A percentile compares a stretch with the other conserved stretches of the same genome.
These are phyloP conservation scores for Atlantisia rogersi DNA, from an alignment of 2,113 vertebrate species.

Conservation along the genomic window DNA sequence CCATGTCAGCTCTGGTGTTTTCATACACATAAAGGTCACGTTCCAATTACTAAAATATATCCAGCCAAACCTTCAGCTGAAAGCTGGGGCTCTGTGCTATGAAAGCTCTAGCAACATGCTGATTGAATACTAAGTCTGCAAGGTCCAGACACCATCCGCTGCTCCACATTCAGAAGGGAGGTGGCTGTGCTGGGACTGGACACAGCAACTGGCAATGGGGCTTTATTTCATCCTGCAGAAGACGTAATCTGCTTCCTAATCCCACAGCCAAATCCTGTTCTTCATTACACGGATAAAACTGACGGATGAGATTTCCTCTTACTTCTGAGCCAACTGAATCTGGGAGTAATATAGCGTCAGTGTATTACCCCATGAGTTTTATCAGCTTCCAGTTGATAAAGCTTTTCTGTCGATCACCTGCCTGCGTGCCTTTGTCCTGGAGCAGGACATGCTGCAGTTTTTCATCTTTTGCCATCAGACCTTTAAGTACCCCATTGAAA, in stretches of 20 bases:
- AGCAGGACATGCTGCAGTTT: background rate
- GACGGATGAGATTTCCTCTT: conserved; percentile 44
- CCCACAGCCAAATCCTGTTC: conserved; percentile 43
- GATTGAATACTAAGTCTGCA: background rate
- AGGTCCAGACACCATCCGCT: background rate
- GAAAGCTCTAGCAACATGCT: background rate
- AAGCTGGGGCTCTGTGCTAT: background rate
- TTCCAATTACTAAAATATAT: background rate
- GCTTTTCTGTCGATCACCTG: conserved; percentile 32
- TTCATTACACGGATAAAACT: background rate
- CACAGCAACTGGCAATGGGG: background rate
- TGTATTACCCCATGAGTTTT: conserved; percentile 18
- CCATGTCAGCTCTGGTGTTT: background rate
- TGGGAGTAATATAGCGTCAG: conserved; percentile 46
- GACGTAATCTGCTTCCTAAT: background rate
- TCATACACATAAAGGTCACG: background rate
- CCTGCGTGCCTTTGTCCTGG: background rate
- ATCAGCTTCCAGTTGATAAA: conserved; percentile 43
- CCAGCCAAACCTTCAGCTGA: background rate
- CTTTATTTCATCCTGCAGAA: conserved; percentile 3
- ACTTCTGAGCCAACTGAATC: conserved; percentile 35
- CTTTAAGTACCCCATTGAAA: background rate
- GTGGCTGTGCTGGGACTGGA: background rate
- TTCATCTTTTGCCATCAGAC: conserved; percentile 15
- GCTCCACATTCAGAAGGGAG: background rate